phyloP scores from a whole-genome alignment of 2,888 invertebrate genomes.

The Ceramica pisi region DNA sequence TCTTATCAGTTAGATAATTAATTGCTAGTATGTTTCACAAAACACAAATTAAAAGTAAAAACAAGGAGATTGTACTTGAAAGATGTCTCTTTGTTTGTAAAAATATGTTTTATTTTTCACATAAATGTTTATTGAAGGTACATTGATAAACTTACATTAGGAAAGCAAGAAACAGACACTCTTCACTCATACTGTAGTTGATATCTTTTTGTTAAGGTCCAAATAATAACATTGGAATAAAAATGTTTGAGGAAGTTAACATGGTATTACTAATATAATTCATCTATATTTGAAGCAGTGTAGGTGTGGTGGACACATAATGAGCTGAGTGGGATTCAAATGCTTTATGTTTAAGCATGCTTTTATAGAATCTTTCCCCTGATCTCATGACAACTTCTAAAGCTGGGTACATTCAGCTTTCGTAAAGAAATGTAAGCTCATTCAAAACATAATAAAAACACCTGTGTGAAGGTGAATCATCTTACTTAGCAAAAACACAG shows the following conservation, averaged over 20 bases:
- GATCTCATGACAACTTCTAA: not conserved
- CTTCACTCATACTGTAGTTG: not conserved
- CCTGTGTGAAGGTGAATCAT: constrained; percentile 56
- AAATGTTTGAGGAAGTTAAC: not conserved
- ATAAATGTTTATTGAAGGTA: constrained; percentile 32
- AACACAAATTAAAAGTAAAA: constrained; percentile 19
- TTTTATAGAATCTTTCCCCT: not conserved
- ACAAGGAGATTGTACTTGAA: not conserved
- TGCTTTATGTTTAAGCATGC: constrained; percentile 1
- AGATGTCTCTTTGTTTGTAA: not conserved
- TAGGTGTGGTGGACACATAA: constrained; percentile 41
- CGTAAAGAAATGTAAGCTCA: not conserved
- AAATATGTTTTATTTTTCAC: not conserved
- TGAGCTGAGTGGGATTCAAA: constrained; percentile 38
- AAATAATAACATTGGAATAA: constrained; percentile 2
- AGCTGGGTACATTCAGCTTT: not conserved
- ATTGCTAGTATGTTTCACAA: constrained; percentile 31
- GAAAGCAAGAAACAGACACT: not conserved
- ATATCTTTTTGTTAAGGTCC: not conserved
- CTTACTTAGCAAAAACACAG: constrained; percentile 38
- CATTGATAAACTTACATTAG: not conserved
- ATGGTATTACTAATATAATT: constrained; percentile 18
- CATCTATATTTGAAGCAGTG: constrained; percentile 30
- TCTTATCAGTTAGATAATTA: constrained; percentile 68
- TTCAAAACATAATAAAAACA: constrained; percentile 51